Evolutionary conservation across 2,888 invertebrate genomes (phyloP).

Genomic region (Neria commutata): DNA sequence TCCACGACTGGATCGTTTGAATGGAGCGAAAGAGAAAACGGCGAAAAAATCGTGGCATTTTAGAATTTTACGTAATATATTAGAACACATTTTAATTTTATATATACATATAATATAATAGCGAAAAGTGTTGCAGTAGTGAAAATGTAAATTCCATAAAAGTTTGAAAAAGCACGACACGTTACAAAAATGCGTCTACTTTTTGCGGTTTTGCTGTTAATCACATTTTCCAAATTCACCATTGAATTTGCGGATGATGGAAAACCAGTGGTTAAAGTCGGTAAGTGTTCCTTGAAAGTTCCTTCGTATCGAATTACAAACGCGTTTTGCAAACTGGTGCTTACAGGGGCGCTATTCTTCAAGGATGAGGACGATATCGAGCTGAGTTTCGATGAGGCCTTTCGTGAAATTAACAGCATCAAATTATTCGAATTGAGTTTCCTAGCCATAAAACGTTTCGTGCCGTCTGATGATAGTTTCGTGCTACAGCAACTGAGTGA

Average conservation of each 20-base stretch:
- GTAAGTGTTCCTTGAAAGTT: slow-evolving; percentile 34
- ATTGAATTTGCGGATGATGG: slow-evolving; percentile 31
- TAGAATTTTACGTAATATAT: slow-evolving; percentile 23
- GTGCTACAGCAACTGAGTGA: slow-evolving; percentile 56
- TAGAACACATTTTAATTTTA: slow-evolving; percentile 10
- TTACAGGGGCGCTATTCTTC: slow-evolving; percentile 64
- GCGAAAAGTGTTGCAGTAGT: not conserved
- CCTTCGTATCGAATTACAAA: not conserved
- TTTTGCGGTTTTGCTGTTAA: slow-evolving; percentile 30
- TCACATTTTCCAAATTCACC: slow-evolving; percentile 16
- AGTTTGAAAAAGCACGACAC: slow-evolving; percentile 34
- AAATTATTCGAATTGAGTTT: slow-evolving; percentile 56
- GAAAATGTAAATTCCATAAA: slow-evolving; percentile 2
- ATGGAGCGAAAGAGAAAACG: slow-evolving; percentile 21
- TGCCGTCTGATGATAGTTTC: slow-evolving; percentile 54
- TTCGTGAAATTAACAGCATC: slow-evolving; percentile 60
- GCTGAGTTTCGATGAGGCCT: slow-evolving; percentile 66
- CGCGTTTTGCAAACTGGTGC: not conserved
- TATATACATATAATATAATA: not conserved
- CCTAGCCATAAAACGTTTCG: slow-evolving; percentile 52
- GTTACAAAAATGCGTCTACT: slow-evolving; percentile 37
- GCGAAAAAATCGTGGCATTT: too few relatives aligned
- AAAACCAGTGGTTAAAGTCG: slow-evolving; percentile 42
- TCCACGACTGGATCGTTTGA: slow-evolving; percentile 44
- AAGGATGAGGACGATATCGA: slow-evolving; percentile 65